Percentiles rank a stretch among this genome's conserved stretches.
phyloP scores from a whole-genome alignment of 2,888 invertebrate genomes.

The Embidobia sp. region DNA sequence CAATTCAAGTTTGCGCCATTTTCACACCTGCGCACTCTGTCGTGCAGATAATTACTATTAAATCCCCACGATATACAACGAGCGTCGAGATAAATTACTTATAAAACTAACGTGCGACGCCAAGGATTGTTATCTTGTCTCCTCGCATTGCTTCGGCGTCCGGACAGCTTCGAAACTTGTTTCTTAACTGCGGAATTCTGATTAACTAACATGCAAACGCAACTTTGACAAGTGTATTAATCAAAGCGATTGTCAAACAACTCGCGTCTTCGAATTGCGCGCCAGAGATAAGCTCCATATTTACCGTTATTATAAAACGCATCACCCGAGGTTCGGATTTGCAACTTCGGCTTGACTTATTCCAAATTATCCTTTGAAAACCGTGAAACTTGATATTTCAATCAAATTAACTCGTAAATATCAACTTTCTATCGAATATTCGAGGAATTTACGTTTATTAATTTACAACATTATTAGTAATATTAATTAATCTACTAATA shows the following conservation, averaged over 20 bases:
- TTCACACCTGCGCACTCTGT: constrained; percentile 1
- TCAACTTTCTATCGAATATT: no score
- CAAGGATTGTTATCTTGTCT: constrained; percentile 12
- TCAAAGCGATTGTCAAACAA: constrained; percentile 15
- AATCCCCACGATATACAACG: neutral
- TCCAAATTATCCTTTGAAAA: no score
- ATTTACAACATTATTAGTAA: no score
- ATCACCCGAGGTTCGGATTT: no score
- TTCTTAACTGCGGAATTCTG: constrained; percentile 20
- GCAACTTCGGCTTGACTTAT: no score
- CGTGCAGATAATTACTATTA: constrained; percentile 10
- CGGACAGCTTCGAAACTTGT: constrained; percentile 27
- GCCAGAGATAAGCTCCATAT: no score
- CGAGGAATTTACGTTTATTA: no score
- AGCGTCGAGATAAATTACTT: constrained; percentile 14
- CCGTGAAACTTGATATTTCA: no score
- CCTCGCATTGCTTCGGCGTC: constrained; percentile 5
- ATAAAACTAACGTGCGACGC: neutral
- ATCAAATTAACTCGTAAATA: no score
- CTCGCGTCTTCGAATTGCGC: no score
- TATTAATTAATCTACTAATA: no score
- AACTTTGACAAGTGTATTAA: constrained; percentile 38
- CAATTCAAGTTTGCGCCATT: neutral
- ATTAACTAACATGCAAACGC: constrained; percentile 13
- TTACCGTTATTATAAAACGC: no score